Conservation (phyloP, 2,888 invertebrate genomes). For the Nematopogon swammerdamellus region DNA sequence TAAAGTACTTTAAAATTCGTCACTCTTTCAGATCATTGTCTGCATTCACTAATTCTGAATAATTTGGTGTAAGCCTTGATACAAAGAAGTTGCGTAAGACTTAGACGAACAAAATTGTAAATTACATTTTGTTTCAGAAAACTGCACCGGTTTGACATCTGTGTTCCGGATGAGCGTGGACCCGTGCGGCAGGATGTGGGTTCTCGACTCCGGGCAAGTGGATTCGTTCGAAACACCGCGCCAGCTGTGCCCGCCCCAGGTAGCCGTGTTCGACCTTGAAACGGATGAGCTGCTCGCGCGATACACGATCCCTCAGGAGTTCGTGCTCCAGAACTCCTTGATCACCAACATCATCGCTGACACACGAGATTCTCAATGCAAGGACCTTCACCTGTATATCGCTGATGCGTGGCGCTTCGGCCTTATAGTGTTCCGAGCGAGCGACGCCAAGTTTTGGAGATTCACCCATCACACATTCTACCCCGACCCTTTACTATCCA, state of each 20-base stretch:
- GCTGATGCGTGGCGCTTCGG: slow-evolving; percentile 69
- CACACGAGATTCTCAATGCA: slow-evolving; percentile 58
- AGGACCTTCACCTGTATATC: slow-evolving; percentile 63
- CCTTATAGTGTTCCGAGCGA: slow-evolving; percentile 58
- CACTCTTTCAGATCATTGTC: too few species aligned
- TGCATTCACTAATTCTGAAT: too few species aligned
- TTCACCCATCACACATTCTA: slow-evolving; percentile 69
- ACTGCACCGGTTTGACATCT: slow-evolving; percentile 64
- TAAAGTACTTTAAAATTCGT: too few species aligned
- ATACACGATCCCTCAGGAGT: slow-evolving; percentile 64
- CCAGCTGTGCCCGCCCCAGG: slow-evolving; percentile 69
- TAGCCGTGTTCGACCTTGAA: slow-evolving; percentile 68
- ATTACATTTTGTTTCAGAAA: slow-evolving; percentile 37
- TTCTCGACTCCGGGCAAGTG: slow-evolving; percentile 75
- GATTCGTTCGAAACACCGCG: slow-evolving; percentile 63
- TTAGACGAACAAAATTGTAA: too few species aligned
- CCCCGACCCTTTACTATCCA: slow-evolving; percentile 69
- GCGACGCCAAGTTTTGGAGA: slow-evolving; percentile 59
- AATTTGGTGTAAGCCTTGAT: too few species aligned
- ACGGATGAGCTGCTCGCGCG: slow-evolving; percentile 61
- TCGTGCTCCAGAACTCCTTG: slow-evolving; percentile 64
- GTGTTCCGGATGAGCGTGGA: slow-evolving; percentile 77
- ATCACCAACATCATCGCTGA: slow-evolving; percentile 68
- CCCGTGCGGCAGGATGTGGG: slow-evolving; percentile 75
- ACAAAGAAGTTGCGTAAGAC: too few species aligned